Evolutionary conservation across 2,888 invertebrate species (phyloP), one percentile per base, ranked within the genome.

Genomic region (Apodemia duryi): DNA sequence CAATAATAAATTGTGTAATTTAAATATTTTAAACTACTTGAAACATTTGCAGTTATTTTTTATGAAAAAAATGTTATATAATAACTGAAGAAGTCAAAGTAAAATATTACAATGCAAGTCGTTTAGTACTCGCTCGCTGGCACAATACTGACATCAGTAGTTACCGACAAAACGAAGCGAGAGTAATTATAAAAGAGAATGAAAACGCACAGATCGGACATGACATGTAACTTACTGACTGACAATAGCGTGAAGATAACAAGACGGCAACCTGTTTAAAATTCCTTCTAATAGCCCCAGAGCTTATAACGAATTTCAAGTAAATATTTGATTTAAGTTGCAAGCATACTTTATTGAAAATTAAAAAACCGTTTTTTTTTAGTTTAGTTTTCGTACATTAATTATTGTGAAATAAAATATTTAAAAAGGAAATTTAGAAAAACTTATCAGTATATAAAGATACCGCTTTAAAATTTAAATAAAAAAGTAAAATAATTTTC

Each of bases 221-320:
- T 78, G 81, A 81, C 80, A 80, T 74, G 75, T 79, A 82, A 79
- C 81, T 82, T 82, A 85, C 77, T 57, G 28, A 57, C 57, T 79
- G 77, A 86, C 88, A 88, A 88, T 83, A 73, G 82, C 74, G 69
- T 68, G 74, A 74, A 84, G 83, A 84, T 88, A 89, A 88, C 86
- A 81, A 88, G 89, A 84, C 84, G 82, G 80, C 80, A 86, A 88
- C 84, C 85, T 84, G 87, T 91, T 90, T 86, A 85, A 88, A 85
- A 84, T 82, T 80, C 78, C 75, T 67, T 82, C 80, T 87, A 88
- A 54, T 54, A 54, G 54, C 54, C 54, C 9, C 28, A 54, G 54
- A 54, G 54, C 54, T 54, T 29, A 32, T 6, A 52, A 21, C 28
- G 7, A 11, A 54, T 54, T 54, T 54, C 13, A 46, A 13, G 46